These are phyloP conservation scores for Drosophila multiciliata DNA, from an alignment of 2,888 invertebrate genomes.

Conservation along the genomic window DNA sequence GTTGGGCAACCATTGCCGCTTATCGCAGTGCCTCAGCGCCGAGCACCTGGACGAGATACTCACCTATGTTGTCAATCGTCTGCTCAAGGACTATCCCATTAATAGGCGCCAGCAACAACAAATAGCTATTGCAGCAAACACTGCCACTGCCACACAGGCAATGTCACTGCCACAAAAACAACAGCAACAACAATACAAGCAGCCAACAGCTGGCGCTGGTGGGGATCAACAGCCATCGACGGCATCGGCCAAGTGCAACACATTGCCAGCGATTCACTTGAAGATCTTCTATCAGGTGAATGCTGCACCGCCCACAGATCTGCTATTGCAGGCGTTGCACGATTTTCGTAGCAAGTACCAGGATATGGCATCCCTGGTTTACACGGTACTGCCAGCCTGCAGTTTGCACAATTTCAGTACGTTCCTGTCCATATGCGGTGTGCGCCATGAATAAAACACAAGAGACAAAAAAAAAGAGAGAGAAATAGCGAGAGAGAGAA, in stretches of 20 bases:
- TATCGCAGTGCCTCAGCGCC: constrained; percentile 84
- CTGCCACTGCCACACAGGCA: neutral
- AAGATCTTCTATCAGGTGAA: constrained; percentile 92
- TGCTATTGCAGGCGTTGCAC: constrained; percentile 84
- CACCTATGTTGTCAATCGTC: constrained; percentile 86
- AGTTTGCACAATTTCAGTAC: constrained; percentile 93
- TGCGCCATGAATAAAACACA: constrained; percentile 88
- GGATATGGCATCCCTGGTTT: constrained; percentile 87
- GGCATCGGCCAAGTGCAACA: neutral
- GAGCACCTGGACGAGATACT: constrained; percentile 87
- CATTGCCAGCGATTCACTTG: constrained; percentile 89
- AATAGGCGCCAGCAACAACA: constrained; percentile 65
- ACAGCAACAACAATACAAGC: neutral
- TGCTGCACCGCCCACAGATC: constrained; percentile 85
- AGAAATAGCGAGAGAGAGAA: constrained; percentile 15
- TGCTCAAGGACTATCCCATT: constrained; percentile 86
- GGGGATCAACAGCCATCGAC: constrained; percentile 48
- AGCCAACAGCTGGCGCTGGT: constrained; percentile 37
- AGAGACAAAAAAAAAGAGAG: constrained; percentile 4
- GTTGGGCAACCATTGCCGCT: constrained; percentile 80
- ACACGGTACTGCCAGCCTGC: constrained; percentile 91
- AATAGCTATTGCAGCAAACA: constrained; percentile 3
- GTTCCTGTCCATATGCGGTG: constrained; percentile 93
- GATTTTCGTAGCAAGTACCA: constrained; percentile 86
- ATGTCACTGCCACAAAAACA: neutral